These are phyloP conservation scores for Psilopogon haemacephalus DNA, from an alignment of 2,113 vertebrate genomes.

Conservation along the genomic window DNA sequence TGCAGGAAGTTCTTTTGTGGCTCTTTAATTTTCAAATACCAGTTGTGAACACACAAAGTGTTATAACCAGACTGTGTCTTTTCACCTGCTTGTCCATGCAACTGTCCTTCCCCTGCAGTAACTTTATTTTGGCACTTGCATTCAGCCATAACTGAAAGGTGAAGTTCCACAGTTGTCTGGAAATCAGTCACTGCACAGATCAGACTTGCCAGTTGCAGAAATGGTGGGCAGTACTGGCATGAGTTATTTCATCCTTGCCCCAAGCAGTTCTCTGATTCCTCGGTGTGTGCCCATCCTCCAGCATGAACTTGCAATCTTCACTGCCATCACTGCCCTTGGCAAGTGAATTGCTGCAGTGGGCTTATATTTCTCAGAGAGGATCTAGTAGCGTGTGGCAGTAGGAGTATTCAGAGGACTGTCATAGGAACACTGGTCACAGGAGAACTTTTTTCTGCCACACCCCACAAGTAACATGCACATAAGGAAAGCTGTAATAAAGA, in stretches of 20 bases:
- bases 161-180: not conserved
- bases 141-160: not conserved
- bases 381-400: not conserved
- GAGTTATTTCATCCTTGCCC: not conserved
- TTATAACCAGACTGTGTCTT: fast-evolving
- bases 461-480: not conserved
- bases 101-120: not conserved
- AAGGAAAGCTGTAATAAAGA: not conserved
- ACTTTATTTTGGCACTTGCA: not conserved
- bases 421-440: not conserved
- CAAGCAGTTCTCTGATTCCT: not conserved
- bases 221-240: not conserved
- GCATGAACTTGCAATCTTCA: too few relatives aligned
- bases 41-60: not conserved
- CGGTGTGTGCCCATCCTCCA: fast-evolving
- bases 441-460: not conserved
- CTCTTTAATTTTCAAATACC: not conserved
- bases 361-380: not conserved
- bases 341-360: not conserved
- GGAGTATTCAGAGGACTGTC: not conserved
- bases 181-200: not conserved
- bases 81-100: not conserved
- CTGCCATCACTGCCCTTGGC: not conserved
- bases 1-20: not conserved
- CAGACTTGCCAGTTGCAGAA: not conserved